Base-by-base conservation (phyloP, 2,888 invertebrate genomes). In the Drosophila diplacantha region DNA sequence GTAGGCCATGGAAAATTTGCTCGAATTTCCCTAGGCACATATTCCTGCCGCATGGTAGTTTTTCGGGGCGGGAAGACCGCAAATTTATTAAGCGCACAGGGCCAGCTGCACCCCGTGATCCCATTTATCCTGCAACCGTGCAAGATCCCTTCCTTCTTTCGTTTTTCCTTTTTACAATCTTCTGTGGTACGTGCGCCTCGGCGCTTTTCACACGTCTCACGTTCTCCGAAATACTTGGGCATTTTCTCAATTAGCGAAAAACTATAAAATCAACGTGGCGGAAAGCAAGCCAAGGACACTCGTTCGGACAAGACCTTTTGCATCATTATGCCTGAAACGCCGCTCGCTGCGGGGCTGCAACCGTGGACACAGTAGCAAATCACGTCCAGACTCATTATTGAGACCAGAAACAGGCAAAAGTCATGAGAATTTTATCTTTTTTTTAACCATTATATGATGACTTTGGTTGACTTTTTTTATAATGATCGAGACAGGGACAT, bases 41-140 rank as follows among this genome's bases (percentile, higher is more conserved):
- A 59, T 63, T 56, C 22, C 26, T 7, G 63, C 60, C 56, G 64
- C 46, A 60, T 71, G 58, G 37, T 62, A 60, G 29, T 49, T 66
- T 69, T 79, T 73, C 71, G 63, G 71, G 74, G 75, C 73, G 82
- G 80, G 74, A 83, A 83, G 77, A 80, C 83, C 85, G 75, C 83
- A 81, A 84, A 83, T 80, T 75, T 83, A 74, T 79, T 73, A 78
- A 73, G 67, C 67, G 53, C 32, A 72, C 26, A 47, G 24, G 35
- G 22, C 70, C 82, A 81, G 79, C 83, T 76, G 76, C 72, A 44
- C 49, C 29, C 20, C 53, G 26, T 41, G 53, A 60, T 56, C 43
- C 51, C 53, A 8, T 26, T 46, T 24, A 55, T 47, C 51, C 47
- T 26, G 43, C 26, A 43, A 43, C 56, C 47, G 54, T 35, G 16